These are phyloP conservation scores for cattle (Bos taurus) DNA, from an alignment of 2,113 vertebrate genomes.

Conservation along the genomic window DNA sequence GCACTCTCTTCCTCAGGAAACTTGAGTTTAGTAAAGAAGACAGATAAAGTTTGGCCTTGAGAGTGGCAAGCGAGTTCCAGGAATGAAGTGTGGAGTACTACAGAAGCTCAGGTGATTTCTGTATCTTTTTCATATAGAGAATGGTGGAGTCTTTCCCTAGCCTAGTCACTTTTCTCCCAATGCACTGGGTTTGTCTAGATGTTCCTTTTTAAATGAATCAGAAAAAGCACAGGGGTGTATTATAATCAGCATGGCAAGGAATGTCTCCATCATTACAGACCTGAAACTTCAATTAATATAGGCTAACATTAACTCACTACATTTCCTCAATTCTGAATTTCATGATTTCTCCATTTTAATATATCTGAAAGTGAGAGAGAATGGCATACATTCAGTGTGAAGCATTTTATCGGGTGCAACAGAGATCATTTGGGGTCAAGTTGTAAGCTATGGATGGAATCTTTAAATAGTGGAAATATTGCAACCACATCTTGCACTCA, in stretches of 20 bases:
- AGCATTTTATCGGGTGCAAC: neutral
- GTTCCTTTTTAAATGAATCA: neutral
- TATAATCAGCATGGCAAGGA: neutral
- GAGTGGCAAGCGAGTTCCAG: neutral
- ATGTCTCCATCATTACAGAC: neutral
- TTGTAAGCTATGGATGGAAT: neutral
- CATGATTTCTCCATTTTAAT: neutral
- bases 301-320: neutral
- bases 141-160: neutral
- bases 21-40: neutral
- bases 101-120: neutral
- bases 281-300: neutral
- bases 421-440: neutral
- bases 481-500: neutral
- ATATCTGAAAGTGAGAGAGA: neutral
- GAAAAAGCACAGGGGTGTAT: neutral
- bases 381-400: neutral
- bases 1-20: neutral
- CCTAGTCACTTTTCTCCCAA: neutral
- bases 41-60: neutral
- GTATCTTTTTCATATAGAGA: neutral
- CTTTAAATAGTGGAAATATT: neutral
- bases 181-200: neutral
- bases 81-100: neutral
- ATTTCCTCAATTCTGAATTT: neutral